A percentile compares a stretch with the other conserved stretches of the same genome.
Conservation (phyloP, 2,888 invertebrate genomes). For the Agrypnus murinus region DNA sequence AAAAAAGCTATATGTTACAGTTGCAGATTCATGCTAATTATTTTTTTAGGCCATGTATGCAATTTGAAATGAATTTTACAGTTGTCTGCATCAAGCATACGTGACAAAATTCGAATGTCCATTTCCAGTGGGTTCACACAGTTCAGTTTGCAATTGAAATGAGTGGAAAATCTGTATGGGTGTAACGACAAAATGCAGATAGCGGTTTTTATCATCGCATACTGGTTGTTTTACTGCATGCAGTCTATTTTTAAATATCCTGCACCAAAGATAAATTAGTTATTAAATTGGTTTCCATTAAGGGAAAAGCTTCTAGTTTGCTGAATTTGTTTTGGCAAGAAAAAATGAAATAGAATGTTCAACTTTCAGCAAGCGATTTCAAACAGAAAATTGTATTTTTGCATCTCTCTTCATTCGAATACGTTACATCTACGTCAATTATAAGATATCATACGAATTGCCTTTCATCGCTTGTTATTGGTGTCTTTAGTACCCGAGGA, state of each 20-base stretch:
- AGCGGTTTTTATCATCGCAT: conserved; percentile 39
- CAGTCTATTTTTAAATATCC: conserved; percentile 14
- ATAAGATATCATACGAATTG: conserved; percentile 27
- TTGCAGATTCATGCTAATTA: conserved; percentile 31
- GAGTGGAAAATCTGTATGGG: conserved; percentile 15
- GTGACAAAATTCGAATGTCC: conserved; percentile 53
- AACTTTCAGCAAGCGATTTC: too few species aligned
- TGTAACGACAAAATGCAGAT: conserved; percentile 39
- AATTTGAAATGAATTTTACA: conserved; percentile 49
- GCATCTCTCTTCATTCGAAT: neutral
- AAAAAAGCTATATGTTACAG: too few species aligned
- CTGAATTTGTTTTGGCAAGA: too few species aligned
- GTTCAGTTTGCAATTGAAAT: conserved; percentile 43
- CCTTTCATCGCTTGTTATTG: conserved; percentile 32
- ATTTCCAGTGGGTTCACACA: conserved; percentile 51
- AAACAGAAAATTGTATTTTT: neutral
- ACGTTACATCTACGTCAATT: conserved; percentile 29
- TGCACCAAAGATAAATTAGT: neutral
- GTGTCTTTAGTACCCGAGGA: conserved; percentile 19
- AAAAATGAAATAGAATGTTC: too few species aligned
- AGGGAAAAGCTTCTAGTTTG: too few species aligned
- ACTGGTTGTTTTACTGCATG: conserved; percentile 19
- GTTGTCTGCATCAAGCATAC: conserved; percentile 41
- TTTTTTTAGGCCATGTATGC: conserved; percentile 42
- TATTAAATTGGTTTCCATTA: conserved; percentile 1